A percentile compares a stretch with the other conserved stretches of the same genome.
Conservation (phyloP, 2,888 invertebrate genomes). For the Clitarchus hookeri region DNA sequence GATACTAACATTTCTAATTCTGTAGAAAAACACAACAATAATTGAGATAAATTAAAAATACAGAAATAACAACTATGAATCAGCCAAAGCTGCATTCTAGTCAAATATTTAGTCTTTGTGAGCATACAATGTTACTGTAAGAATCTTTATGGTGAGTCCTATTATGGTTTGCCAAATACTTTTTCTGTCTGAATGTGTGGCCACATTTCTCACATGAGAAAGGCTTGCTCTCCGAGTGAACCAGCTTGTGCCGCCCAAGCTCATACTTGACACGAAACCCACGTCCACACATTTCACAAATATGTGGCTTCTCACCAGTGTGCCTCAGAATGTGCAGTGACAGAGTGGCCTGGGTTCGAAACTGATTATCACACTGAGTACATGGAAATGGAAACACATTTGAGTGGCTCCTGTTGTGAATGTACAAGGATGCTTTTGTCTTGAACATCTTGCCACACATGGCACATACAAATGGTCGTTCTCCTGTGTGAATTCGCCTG, state of each 20-base stretch:
- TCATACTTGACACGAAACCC: conserved; percentile 40
- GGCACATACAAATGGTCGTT: conserved; percentile 37
- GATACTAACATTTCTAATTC: too few species aligned
- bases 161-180: conserved; percentile 61
- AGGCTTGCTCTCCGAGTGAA: conserved; percentile 56
- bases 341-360: conserved; percentile 60
- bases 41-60: too few species aligned
- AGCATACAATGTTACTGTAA: background rate
- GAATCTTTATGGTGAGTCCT: conserved; percentile 41
- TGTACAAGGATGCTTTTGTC: conserved; percentile 67
- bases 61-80: too few species aligned
- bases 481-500: conserved; percentile 38
- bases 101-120: conserved; percentile 3
- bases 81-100: background rate
- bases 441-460: conserved; percentile 38
- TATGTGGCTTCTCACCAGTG: conserved; percentile 60
- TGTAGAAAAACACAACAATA: too few species aligned
- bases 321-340: conserved; percentile 61
- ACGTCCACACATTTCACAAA: conserved; percentile 58
- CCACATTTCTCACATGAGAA: conserved; percentile 42
- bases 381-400: conserved; percentile 63
- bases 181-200: conserved; percentile 56
- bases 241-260: conserved; percentile 54
- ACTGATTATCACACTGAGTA: conserved; percentile 62
- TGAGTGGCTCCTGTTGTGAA: conserved; percentile 64